Evolutionary conservation across 2,888 invertebrate genomes (phyloP), one percentile per base, ranked within the genome.

Genomic region (Spicauda simplicius): DNA sequence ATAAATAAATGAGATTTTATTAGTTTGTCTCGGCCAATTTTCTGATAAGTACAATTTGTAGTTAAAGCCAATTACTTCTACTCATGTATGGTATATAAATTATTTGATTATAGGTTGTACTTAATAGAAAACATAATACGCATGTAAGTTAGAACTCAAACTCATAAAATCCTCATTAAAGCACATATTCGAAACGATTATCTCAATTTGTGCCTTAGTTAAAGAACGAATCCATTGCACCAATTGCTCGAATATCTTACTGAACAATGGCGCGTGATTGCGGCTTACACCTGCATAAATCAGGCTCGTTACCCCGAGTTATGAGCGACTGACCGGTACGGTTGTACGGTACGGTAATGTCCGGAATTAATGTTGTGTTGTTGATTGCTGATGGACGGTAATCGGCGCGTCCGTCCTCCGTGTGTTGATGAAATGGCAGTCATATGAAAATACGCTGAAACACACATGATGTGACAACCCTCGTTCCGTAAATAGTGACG

Each of bases 211-310:
- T n/a, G n/a, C 6, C 45, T 45, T 45, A 45, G 50, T 16, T 48
- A 7, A 18, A 50, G 50, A 50, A 18, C 3, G 50, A 50, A 50
- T n/a, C 50, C 16, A 50, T n/a, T 50, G 18, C 50, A 50, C 0
- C 50, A 50, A 50, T 50, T 10, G 50, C 50, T 50, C 50, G 8
- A 64, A 52, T 74, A 73, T 73, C 77, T 76, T 73, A 70, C 73
- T 76, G 77, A 77, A 89, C 88, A 88, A 88, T 88, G 83, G 86
- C 77, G 79, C 81, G 80, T 88, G 89, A 89, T 89, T 89, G 87
- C 87, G 84, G 82, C 78, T 77, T 81, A 82, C 83, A 82, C 84
- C 88, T 88, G 87, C 88, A 88, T 88, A 88, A 87, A 88, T 88
- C 88, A 84, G 79, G 73, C 79, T 77, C 75, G 77, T 78, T 79